A percentile compares a stretch with the other conserved stretches of the same genome.
Conservation (phyloP, 2,888 invertebrate genomes). For the Caenorhabditis macrosperma region DNA sequence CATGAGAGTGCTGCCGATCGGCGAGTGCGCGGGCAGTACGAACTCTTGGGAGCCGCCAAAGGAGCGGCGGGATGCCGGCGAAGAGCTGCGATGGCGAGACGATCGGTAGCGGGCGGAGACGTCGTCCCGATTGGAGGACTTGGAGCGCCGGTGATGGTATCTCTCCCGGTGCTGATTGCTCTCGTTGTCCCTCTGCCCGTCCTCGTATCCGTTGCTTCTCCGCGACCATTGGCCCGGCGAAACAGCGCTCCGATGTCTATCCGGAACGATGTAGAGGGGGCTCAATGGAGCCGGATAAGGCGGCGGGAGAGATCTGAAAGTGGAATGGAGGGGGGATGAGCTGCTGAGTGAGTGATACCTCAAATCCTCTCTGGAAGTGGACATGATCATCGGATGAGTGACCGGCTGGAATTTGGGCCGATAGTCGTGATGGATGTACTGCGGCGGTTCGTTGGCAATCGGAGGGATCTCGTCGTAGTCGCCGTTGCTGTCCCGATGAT, state of each 20-base stretch:
- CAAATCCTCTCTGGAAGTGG: constrained; percentile 38
- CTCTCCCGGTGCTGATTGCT: constrained; percentile 41
- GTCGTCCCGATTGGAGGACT: constrained; percentile 36
- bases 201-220: constrained; percentile 16
- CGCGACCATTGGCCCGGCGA: constrained; percentile 41
- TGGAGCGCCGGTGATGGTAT: constrained; percentile 47
- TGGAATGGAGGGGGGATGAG: neutral
- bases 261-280: constrained; percentile 51
- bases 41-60: constrained; percentile 58
- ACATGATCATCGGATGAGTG: constrained; percentile 50
- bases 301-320: constrained; percentile 26
- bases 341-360: neutral
- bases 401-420: constrained; percentile 51
- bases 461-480: constrained; percentile 50
- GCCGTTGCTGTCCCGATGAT: constrained; percentile 27
- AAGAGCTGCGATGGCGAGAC: constrained; percentile 45
- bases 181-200: constrained; percentile 28
- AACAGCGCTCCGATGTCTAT: constrained; percentile 18
- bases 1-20: constrained; percentile 58
- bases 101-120: constrained; percentile 19
- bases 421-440: constrained; percentile 48
- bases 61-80: constrained; percentile 37
- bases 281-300: constrained; percentile 44
- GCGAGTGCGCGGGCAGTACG: constrained; percentile 50
- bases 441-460: constrained; percentile 17